phyloP scores from a whole-genome alignment of 2,797 vertebrate genomes.

The Ambastaia sidthimunki region DNA sequence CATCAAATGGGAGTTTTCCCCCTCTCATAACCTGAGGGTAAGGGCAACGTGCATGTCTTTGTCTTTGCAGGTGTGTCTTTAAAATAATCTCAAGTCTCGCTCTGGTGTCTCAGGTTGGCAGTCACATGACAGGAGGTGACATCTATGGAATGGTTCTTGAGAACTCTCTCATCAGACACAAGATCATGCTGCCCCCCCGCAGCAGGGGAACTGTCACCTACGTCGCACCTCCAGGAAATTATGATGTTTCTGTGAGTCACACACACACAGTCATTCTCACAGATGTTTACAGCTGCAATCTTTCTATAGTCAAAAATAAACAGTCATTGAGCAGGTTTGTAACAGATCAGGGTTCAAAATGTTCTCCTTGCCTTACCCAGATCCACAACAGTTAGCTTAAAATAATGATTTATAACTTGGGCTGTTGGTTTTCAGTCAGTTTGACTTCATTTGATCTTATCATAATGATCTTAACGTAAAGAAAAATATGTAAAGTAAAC shows the following conservation, averaged over 20 bases:
- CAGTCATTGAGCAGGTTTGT: no score
- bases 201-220: conserved; percentile 94
- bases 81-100: background rate
- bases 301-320: no score
- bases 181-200: conserved; percentile 92
- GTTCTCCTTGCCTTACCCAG: no score
- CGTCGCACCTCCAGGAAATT: conserved; percentile 88
- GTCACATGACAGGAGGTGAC: conserved; percentile 93
- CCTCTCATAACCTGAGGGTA: conserved; percentile 88
- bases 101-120: conserved; percentile 77
- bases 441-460: no score
- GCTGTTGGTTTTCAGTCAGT: no score
- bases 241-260: conserved; percentile 82
- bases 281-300: background rate
- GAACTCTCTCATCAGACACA: conserved; percentile 93
- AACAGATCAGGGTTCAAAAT: no score
- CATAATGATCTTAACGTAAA: no score
- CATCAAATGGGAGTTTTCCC: conserved; percentile 92
- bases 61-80: background rate
- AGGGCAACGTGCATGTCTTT: conserved; percentile 48
- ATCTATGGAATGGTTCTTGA: conserved; percentile 84
- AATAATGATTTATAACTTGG: no score
- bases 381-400: no score
- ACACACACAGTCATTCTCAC: background rate
- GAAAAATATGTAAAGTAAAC: no score